These are phyloP conservation scores for Apamea monoglypha DNA, from an alignment of 2,888 invertebrate genomes.

Conservation along the genomic window DNA sequence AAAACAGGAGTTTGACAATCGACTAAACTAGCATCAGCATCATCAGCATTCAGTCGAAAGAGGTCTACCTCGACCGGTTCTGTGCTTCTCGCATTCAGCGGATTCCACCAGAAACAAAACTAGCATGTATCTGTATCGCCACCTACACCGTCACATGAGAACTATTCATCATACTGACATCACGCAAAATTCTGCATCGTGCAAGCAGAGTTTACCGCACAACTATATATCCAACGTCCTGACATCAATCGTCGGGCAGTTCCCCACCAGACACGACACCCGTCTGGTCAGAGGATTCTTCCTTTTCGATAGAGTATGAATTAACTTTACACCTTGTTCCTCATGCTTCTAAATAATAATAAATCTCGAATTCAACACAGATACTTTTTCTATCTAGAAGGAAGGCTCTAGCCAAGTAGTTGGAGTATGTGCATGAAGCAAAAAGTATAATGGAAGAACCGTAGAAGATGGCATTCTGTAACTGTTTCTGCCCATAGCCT, in stretches of 20 bases:
- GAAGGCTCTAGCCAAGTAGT: no score
- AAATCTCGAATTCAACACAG: no score
- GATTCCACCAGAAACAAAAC: not conserved
- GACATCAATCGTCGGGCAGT: not conserved
- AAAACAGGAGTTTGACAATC: not conserved
- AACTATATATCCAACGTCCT: not conserved
- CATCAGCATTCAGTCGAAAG: not conserved
- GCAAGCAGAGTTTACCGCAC: not conserved
- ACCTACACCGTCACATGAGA: not conserved
- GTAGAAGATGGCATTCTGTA: not conserved
- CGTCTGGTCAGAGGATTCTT: no score
- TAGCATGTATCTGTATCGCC: not conserved
- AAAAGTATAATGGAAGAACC: not conserved
- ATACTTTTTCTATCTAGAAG: no score
- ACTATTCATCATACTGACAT: not conserved
- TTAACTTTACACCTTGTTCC: no score
- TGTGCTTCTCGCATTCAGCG: not conserved
- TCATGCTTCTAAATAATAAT: no score
- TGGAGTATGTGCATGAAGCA: not conserved
- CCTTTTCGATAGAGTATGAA: no score
- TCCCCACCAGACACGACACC: not conserved
- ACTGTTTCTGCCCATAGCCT: not conserved
- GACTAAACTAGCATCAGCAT: not conserved
- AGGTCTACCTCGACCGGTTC: not conserved
- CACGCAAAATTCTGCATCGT: not conserved